Evolutionary conservation across 2,888 invertebrate species (phyloP), one percentile per base, ranked within the genome.

Genomic region (Heliconius hortense): DNA sequence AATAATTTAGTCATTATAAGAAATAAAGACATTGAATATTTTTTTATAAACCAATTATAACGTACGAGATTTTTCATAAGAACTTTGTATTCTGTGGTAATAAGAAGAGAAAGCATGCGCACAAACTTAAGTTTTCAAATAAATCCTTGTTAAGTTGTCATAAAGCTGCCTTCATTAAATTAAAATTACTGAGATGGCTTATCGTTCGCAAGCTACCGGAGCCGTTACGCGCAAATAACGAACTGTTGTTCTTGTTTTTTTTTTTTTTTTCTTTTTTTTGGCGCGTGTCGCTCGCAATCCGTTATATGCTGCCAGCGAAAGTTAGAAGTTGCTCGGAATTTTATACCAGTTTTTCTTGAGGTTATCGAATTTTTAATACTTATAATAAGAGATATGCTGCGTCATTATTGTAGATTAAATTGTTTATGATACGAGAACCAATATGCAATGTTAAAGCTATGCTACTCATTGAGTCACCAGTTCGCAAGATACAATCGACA

Each of bases 161-260:
- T 83, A 84, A 86, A 85, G 85, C 85, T 86, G 88, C 85, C 87
- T 88, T 87, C 86, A 85, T 86, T 86, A 86, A 88, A 86, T 84
- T 83, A 82, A 85, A 86, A 87, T 89, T 86, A 87, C 86, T 82
- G 84, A 85, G 86, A 86, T 85, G 83, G 88, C 88, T 82, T 89
- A 89, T 89, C 85, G 86, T 84, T 84, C 84, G 81, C 81, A 80
- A 79, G 91, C 93, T 92, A 92, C 92, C 86, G 92, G 85, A 84
- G 89, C 93, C 92, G 93, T 93, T 93, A 93, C 93, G 92, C 92
- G 91, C 89, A 87, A 89, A 91, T 88, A 90, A 88, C 88, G 85
- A 88, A 90, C 83, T 87, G 85, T 83, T 84, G 85, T 87, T 87
- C 88, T 87, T 84, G 84, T 82, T 84, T 87, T 87, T 86, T 83